phyloP scores from a whole-genome alignment of 2,888 invertebrate genomes.

The Rhyacophila evoluta region DNA sequence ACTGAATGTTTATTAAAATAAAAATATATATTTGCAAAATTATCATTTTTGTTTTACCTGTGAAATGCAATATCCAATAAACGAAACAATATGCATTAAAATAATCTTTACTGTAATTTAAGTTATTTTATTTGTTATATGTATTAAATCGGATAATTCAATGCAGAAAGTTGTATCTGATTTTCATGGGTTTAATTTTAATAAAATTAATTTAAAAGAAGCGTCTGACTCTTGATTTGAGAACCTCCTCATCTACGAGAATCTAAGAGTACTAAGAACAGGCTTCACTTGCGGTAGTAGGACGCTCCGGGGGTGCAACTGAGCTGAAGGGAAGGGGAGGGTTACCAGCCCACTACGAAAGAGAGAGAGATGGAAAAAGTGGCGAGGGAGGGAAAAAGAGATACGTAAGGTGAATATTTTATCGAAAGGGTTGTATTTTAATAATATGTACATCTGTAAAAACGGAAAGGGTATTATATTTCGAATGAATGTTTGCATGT shows the following conservation, averaged over 20 bases:
- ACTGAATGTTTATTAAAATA: too few species aligned
- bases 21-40: too few species aligned
- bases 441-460: conserved; percentile 24
- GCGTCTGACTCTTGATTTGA: neutral
- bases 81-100: too few species aligned
- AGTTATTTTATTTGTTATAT: too few species aligned
- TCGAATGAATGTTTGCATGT: conserved; percentile 13
- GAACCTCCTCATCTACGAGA: neutral
- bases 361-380: conserved; percentile 22
- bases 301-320: conserved; percentile 12
- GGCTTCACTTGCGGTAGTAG: conserved; percentile 24
- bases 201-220: too few species aligned
- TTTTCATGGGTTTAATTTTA: too few species aligned
- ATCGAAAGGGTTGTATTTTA: conserved; percentile 22
- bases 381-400: conserved; percentile 11
- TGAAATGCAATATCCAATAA: too few species aligned
- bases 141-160: too few species aligned
- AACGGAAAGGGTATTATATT: conserved; percentile 13
- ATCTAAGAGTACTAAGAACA: conserved; percentile 24
- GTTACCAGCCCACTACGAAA: conserved; percentile 17
- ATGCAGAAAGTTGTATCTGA: too few species aligned
- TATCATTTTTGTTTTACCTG: too few species aligned
- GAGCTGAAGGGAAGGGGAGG: neutral
- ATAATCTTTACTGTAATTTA: too few species aligned
- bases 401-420: conserved; percentile 24